Base-by-base conservation (phyloP, 2,797 vertebrate genomes). In the Loris lydekkerianus region DNA sequence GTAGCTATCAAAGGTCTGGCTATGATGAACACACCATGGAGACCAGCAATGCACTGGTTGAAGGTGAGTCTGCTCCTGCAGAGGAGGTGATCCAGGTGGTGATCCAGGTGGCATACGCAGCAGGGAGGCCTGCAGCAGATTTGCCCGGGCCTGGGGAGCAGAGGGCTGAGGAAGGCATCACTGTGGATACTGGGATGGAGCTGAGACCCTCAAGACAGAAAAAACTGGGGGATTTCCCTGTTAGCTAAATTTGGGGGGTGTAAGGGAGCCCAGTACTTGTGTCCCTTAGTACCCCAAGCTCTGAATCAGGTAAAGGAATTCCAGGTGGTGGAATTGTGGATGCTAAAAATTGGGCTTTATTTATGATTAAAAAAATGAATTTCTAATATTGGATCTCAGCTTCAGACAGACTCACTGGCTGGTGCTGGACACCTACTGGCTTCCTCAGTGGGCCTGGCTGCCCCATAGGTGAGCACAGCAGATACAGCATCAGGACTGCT, bases 401-500 rank as follows among this genome's bases (percentile, higher is more conserved):
- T 23, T 69, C 17, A 56, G 53, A 7, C 18, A 9, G 6, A 8
- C 15, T 58, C 27, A 40, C 14, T 31, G 25, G 6, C 1, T 18
- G 23, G 25, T n/a, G 27, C 67, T 46, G 53, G 31, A 58, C 3
- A 0, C 3, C 6, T 31, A 43, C 7, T 0, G 2, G 34, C 17
- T 56, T 58, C 43, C 58, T 56, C 29, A 10, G 49, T 2, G 29
- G 46, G 43, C 29, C 43, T 37, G 25, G 27, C n/a, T 31, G 34
- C 8, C 21, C 43, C 67, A 5, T 3, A 29, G 11, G 46, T 25
- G 76, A 58, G 53, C 40, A 31, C n/a, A 60, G 5, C 8, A 31
- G 7, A 23, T 58, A 18, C 15, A 18, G 56, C 56, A 20, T 3
- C 17, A 53, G 49, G 49, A 14, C 49, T 53, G 49, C 49, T 53